Percentiles rank a stretch among this genome's conserved stretches.
Conservation (phyloP, 2,888 invertebrate species). For the Athalia cordata region DNA sequence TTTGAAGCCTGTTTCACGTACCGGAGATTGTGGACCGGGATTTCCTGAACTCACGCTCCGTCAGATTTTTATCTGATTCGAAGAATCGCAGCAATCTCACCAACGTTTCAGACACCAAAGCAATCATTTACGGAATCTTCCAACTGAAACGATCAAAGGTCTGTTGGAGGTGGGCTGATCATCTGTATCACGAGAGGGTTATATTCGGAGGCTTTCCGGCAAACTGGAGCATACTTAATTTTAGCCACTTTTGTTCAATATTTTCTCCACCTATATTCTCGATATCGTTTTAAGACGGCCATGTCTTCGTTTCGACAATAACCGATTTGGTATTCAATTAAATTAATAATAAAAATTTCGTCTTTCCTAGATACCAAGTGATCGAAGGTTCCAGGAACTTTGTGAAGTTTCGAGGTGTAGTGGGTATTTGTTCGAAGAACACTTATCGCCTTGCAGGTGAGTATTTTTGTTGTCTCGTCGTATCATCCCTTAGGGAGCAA, state of each 20-base stretch:
- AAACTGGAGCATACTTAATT: too few species aligned
- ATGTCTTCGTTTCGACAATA: too few species aligned
- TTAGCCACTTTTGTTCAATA: too few species aligned
- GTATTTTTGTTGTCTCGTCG: conserved; percentile 10
- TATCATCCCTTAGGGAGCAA: conserved; percentile 23
- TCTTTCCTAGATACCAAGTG: too few species aligned
- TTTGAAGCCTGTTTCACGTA: conserved; percentile 47
- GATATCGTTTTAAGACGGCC: too few species aligned
- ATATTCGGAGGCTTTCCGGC: too few species aligned
- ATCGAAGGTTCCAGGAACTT: too few species aligned
- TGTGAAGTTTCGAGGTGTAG: too few species aligned
- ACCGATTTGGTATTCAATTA: too few species aligned
- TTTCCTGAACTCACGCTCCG: conserved; percentile 53
- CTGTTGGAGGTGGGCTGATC: neutral
- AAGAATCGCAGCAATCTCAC: conserved; percentile 70
- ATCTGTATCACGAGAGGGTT: neutral
- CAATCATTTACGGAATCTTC: conserved; percentile 57
- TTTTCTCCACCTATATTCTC: too few species aligned
- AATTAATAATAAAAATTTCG: too few species aligned
- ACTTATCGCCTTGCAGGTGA: conserved; percentile 11
- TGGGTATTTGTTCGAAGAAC: neutral
- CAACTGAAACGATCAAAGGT: conserved; percentile 50
- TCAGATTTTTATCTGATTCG: conserved; percentile 71
- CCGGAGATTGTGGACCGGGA: conserved; percentile 71
- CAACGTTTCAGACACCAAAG: conserved; percentile 58